These are phyloP conservation scores for Villa cingulata DNA, from an alignment of 2,888 invertebrate genomes.

Conservation along the genomic window DNA sequence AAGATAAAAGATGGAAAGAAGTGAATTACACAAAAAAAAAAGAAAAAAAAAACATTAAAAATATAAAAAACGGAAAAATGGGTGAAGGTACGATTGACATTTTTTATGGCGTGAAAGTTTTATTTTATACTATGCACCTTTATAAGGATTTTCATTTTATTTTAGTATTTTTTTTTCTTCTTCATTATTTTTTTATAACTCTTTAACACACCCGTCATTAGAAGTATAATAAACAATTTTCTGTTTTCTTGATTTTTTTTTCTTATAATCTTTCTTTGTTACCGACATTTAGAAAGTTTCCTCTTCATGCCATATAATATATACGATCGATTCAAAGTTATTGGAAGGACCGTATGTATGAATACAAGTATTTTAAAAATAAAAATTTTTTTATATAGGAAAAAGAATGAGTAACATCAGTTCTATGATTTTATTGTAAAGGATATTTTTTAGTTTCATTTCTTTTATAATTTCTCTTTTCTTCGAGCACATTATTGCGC, in stretches of 20 bases:
- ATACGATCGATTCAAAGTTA: background rate
- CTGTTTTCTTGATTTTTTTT: too few relatives aligned
- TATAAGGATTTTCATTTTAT: background rate
- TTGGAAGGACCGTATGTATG: background rate
- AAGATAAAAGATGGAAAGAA: background rate
- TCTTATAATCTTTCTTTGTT: background rate
- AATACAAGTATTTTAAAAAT: too few relatives aligned
- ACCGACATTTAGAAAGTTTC: background rate
- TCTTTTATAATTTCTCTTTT: too few relatives aligned
- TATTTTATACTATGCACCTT: conserved; percentile 2
- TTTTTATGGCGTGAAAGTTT: conserved; percentile 16
- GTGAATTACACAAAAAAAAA: background rate
- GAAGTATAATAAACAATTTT: conserved; percentile 1
- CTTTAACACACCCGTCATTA: conserved; percentile 1
- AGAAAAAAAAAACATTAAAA: too few relatives aligned
- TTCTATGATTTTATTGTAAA: too few relatives aligned
- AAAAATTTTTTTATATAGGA: too few relatives aligned
- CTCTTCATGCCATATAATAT: background rate
- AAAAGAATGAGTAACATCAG: too few relatives aligned
- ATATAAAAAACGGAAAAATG: background rate
- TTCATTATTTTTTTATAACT: background rate
- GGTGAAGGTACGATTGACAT: conserved; percentile 9
- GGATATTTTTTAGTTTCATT: too few relatives aligned
- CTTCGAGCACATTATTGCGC: too few relatives aligned
- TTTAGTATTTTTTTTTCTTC: background rate